phyloP scores from a whole-genome alignment of 2,888 invertebrate genomes.

The Sarcophaga rosellei region DNA sequence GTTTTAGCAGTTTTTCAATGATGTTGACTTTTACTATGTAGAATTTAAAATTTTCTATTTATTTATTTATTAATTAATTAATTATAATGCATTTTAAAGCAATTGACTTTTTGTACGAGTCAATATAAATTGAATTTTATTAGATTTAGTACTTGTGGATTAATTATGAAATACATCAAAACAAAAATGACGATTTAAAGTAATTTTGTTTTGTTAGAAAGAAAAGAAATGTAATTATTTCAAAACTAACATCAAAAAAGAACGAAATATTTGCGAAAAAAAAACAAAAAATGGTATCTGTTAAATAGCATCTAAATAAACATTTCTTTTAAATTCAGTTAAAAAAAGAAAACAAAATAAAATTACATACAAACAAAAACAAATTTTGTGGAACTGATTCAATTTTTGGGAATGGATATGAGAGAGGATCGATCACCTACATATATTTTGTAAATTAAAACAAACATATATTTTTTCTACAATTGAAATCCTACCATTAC shows the following conservation, averaged over 20 bases:
- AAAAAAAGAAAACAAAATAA: constrained; percentile 56
- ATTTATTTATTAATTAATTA: constrained; percentile 25
- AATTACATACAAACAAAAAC: constrained; percentile 40
- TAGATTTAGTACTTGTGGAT: constrained; percentile 37
- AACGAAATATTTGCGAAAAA: constrained; percentile 42
- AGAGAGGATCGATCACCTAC: no score
- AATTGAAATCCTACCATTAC: no score
- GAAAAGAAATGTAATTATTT: constrained; percentile 17
- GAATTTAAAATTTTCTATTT: constrained; percentile 38
- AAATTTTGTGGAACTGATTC: constrained; percentile 6
- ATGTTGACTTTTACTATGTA: constrained; percentile 30
- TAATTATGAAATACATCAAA: constrained; percentile 65
- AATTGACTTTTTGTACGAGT: constrained; percentile 45
- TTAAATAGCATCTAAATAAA: constrained; percentile 60
- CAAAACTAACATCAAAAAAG: constrained; percentile 23
- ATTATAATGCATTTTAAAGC: constrained; percentile 33
- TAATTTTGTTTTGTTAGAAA: constrained; percentile 61
- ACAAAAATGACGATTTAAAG: constrained; percentile 26
- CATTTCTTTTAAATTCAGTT: constrained; percentile 40
- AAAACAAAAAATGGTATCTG: constrained; percentile 64
- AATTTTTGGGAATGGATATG: neutral
- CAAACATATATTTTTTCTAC: no score
- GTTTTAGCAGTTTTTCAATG: constrained; percentile 31
- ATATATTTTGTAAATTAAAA: no score
- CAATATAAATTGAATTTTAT: constrained; percentile 34